These are phyloP conservation scores for Belonocnema kinseyi DNA, from an alignment of 1,140 invertebrate species.

Conservation along the genomic window DNA sequence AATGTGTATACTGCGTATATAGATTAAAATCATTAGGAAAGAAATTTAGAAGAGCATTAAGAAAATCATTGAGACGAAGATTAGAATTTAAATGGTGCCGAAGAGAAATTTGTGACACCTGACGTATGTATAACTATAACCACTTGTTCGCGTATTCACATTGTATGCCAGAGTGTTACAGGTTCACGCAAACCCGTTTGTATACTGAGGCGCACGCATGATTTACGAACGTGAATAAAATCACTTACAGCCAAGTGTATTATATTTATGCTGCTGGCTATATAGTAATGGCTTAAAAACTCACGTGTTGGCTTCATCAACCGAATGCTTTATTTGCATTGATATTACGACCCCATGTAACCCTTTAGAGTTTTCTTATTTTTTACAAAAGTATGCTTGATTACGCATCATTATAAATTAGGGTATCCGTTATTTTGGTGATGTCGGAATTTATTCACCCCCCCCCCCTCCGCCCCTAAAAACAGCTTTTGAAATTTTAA, in stretches of 20 bases:
- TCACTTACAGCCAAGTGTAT: constrained; percentile 13
- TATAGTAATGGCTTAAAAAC: constrained; percentile 14
- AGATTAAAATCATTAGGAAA: too few relatives aligned
- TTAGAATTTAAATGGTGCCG: not conserved
- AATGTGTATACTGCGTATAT: too few relatives aligned
- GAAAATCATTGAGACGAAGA: not conserved
- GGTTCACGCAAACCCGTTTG: constrained; percentile 31
- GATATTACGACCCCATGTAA: not conserved
- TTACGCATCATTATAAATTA: too few relatives aligned
- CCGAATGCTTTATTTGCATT: not conserved
- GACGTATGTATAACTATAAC: constrained; percentile 11
- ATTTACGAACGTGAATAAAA: constrained; percentile 32
- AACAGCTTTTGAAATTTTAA: too few relatives aligned
- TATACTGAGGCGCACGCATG: constrained; percentile 25
- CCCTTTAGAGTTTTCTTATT: not conserved
- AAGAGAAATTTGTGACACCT: constrained; percentile 19
- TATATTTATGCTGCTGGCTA: constrained; percentile 6
- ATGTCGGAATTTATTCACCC: too few relatives aligned
- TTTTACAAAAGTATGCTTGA: too few relatives aligned
- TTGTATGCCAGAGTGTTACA: constrained; percentile 26
- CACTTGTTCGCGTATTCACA: constrained; percentile 30
- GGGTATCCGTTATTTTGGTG: too few relatives aligned
- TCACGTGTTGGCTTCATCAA: constrained; percentile 5
- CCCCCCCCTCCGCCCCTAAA: too few relatives aligned
- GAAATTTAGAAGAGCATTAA: not conserved